Evolutionary conservation across 2,888 invertebrate species (phyloP), one percentile per base, ranked within the genome.

Genomic region (Acleris laterana): DNA sequence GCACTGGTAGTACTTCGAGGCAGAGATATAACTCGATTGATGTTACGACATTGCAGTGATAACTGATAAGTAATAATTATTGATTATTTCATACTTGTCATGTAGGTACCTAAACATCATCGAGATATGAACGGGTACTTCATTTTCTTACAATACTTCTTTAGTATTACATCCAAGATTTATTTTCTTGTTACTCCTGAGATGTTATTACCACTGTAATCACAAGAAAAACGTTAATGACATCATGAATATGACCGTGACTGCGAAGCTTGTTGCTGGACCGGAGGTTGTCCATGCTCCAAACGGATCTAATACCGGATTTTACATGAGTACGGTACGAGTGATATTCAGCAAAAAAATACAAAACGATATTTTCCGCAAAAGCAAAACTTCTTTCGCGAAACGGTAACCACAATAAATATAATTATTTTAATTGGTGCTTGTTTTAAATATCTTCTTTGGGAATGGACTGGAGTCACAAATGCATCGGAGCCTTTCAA

Each of bases 191-290:
- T 61, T 51, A 46, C 20, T 22, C 25, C 11, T 32, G 38, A 22
- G n/a, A 51, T 46, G 49, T 50, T 65, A 61, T 61, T 55, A 65
- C 57, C 28, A n/a, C 46, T 57, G 52, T 52, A 44, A 60, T 62
- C 50, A 19, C 20, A 51, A 51, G 51, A 66, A 66, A 66, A 62
- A 56, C 56, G 28, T 51, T 46, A 62, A 61, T 66, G 51, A 62
- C 62, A 46, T 66, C 61, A 66, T 51, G 57, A 38, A 48, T 16
- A 16, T 60, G 49, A n/a, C 57, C 62, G 52, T 42, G 62, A 32
- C 16, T 52, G 49, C 19, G 25, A 28, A 46, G 22, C 42, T 50
- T 13, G 19, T 60, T n/a, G 53, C 44, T 46, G 28, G 13, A 25
- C 52, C 17, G 44, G 28, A 22, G 44, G 46, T 22, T 28, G 19